phyloP scores from a whole-genome alignment of 2,888 invertebrate species.

The Eulithis testata region DNA sequence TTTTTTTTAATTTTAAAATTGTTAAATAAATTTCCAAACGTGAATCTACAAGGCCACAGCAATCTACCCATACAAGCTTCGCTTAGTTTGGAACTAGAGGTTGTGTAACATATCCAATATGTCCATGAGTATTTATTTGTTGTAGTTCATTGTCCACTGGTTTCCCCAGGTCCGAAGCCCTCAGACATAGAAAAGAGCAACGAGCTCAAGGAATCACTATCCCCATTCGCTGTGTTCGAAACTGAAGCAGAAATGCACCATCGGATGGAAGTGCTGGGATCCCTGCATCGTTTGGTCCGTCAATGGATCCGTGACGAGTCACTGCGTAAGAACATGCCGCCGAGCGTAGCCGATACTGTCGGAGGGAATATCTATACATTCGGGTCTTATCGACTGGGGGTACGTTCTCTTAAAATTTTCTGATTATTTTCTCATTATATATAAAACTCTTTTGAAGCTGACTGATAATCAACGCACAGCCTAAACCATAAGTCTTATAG shows the following conservation, averaged over 20 bases:
- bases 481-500: too few relatives aligned
- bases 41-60: too few relatives aligned
- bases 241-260: conserved; percentile 95
- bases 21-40: too few relatives aligned
- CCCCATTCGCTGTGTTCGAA: conserved; percentile 95
- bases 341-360: conserved; percentile 93
- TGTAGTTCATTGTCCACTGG: not conserved
- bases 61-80: too few relatives aligned
- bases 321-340: conserved; percentile 95
- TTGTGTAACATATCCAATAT: too few relatives aligned
- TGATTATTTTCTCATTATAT: too few relatives aligned
- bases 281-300: conserved; percentile 95
- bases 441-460: too few relatives aligned
- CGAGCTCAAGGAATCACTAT: conserved; percentile 91
- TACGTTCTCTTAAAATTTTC: conserved; percentile 57
- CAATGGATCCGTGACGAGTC: conserved; percentile 97
- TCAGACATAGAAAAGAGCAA: conserved; percentile 90
- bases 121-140: too few relatives aligned
- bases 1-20: too few relatives aligned
- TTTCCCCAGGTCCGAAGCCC: conserved; percentile 87
- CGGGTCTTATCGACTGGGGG: conserved; percentile 97
- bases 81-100: too few relatives aligned
- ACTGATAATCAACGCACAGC: too few relatives aligned
- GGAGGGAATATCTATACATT: conserved; percentile 99
- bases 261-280: conserved; percentile 92